Evolutionary conservation across 2,797 vertebrate genomes (phyloP).

Genomic region (Harpagifer antarcticus): DNA sequence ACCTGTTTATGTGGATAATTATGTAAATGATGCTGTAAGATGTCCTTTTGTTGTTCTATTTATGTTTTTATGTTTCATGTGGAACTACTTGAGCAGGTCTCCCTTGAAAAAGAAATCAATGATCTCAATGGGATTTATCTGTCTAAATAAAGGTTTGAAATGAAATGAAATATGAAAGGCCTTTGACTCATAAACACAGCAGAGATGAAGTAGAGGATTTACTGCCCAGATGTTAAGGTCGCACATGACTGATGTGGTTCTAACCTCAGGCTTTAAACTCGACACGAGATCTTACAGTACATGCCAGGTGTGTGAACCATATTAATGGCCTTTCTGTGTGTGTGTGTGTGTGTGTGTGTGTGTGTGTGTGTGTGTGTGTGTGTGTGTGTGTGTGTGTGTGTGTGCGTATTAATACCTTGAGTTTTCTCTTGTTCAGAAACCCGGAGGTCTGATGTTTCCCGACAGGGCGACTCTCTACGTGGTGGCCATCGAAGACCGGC

Average conservation of each 20-base stretch:
- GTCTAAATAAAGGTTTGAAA: too few relatives aligned
- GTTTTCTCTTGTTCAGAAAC: slow-evolving; percentile 90
- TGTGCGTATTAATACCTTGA: slow-evolving; percentile 26
- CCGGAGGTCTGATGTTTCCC: slow-evolving; percentile 98
- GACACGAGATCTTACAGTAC: slow-evolving; percentile 44
- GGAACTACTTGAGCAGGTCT: too few relatives aligned
- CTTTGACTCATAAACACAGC: slow-evolving; percentile 34
- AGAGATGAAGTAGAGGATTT: slow-evolving; percentile 53
- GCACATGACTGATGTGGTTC: slow-evolving; percentile 33
- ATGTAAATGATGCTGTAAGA: too few relatives aligned
- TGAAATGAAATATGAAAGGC: too few relatives aligned
- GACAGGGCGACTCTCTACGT: slow-evolving; percentile 96
- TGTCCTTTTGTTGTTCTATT: too few relatives aligned
- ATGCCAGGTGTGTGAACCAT: slow-evolving; percentile 62
- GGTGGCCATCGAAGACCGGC: slow-evolving; percentile 97
- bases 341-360: neutral
- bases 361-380: neutral
- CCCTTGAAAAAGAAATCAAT: too few relatives aligned
- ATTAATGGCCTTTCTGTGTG: slow-evolving; percentile 27
- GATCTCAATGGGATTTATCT: too few relatives aligned
- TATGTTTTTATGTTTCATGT: too few relatives aligned
- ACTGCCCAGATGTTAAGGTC: slow-evolving; percentile 52
- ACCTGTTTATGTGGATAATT: too few relatives aligned
- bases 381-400: slow-evolving; percentile 8
- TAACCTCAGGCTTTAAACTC: slow-evolving; percentile 42